phyloP scores from a whole-genome alignment of 2,113 vertebrate genomes.

The Brachyhypopomus gauderio region DNA sequence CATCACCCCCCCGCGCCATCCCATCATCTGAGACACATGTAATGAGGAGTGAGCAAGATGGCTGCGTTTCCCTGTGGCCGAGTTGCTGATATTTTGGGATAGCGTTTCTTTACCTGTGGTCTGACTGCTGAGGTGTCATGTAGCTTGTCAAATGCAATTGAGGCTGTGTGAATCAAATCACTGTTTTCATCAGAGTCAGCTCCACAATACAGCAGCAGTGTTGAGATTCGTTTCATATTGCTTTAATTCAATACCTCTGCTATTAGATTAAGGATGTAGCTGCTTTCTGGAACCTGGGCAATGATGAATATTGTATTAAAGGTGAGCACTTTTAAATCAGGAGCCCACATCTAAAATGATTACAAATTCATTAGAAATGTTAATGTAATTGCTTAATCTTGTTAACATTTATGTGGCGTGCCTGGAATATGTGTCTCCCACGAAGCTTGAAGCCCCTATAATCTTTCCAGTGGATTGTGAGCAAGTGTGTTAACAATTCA shows the following conservation, averaged over 20 bases:
- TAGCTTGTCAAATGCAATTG: slow-evolving; percentile 25
- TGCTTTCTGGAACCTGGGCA: slow-evolving; percentile 3
- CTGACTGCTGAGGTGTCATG: not conserved
- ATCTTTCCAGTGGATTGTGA: not conserved
- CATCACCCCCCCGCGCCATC: not conserved
- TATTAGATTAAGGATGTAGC: slow-evolving; percentile 29
- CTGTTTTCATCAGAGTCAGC: slow-evolving; percentile 3
- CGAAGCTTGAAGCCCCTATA: not conserved
- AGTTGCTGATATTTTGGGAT: not conserved
- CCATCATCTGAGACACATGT: not conserved
- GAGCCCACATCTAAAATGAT: slow-evolving; percentile 29
- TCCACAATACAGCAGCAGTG: not conserved
- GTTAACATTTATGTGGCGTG: slow-evolving; percentile 32
- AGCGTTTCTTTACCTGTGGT: not conserved
- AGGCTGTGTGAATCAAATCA: slow-evolving; percentile 21
- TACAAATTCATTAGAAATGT: slow-evolving; percentile 39
- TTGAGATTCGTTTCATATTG: slow-evolving; percentile 16
- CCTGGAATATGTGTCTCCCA: slow-evolving; percentile 13
- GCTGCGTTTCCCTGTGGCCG: not conserved
- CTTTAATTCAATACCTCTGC: slow-evolving; percentile 23
- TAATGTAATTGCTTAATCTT: slow-evolving; percentile 40
- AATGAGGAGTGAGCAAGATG: not conserved
- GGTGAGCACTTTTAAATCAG: slow-evolving; percentile 26
- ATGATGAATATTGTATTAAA: slow-evolving; percentile 40
- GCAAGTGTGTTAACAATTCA: not conserved